Base-by-base conservation (phyloP, 2,888 invertebrate species). In the Gerosis bhagava region DNA sequence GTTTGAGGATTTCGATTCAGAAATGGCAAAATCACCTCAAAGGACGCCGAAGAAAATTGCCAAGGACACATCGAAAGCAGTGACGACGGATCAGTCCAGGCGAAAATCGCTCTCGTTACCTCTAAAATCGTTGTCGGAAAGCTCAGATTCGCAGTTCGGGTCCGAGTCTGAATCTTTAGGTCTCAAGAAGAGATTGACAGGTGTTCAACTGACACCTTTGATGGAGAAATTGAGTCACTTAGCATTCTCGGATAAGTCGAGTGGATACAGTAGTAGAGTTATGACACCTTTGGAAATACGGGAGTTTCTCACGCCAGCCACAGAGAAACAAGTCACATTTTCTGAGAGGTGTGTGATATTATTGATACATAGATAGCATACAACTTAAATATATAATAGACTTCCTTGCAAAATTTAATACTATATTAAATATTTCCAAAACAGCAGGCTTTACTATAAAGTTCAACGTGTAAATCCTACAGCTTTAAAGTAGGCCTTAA, bases 221-320 rank as follows among this genome's bases (percentile, higher is more conserved):
- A 95, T 96, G 94, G 94, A 95, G 19, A 96, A 95, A 68, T 70
- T 96, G 28, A 95, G 94, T 56, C 90, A 95, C 36, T 70, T 95
- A 48, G 94, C 94, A 1, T 89, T 92, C 56, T 92, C 90, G 45
- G 94, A 94, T 56, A 90, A 91, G 56, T 93, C 93, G 0, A 93
- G 92, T 50, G 93, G 93, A 0, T 93, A 93, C 66, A 92, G 92
- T 59, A 93, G 92, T 62, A 86, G 92, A 57, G 93, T 94, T 28
- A 91, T 92, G 57, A 94, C 94, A 0, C 93, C 94, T 0, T 73
- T 77, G 51, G 88, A 77, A 49, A 58, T 83, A 53, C 80, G 82
- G 54, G 88, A 88, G 53, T 80, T 86, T 8, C 50, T 68, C n/a
- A 87, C 88, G 21, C 87, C 88, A 0, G 77, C 75, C 0, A 61